Percentiles rank a stretch among this genome's conserved stretches.
Conservation (phyloP, 2,797 vertebrate species). For the Argya squamiceps region DNA sequence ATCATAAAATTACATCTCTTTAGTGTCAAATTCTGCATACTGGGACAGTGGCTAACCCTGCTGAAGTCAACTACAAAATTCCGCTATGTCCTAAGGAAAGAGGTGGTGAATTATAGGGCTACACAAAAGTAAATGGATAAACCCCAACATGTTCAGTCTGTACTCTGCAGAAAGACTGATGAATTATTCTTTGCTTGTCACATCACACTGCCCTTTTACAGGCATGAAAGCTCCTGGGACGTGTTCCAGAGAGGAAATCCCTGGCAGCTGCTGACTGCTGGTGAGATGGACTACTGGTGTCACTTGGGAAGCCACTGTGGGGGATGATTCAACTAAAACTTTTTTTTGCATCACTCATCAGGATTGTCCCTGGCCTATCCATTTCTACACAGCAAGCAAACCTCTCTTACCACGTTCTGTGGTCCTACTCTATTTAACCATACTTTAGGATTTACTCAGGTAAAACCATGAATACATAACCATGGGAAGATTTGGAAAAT, state of each 20-base stretch:
- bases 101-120: neutral
- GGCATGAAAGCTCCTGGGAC: neutral
- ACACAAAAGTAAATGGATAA: neutral
- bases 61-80: neutral
- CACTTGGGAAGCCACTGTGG: neutral
- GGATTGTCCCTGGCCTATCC: neutral
- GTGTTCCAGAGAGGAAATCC: neutral
- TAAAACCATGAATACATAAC: neutral
- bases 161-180: neutral
- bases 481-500: neutral
- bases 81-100: neutral
- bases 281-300: neutral
- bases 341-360: neutral
- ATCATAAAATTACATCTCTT: neutral
- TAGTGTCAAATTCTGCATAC: neutral
- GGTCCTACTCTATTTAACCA: neutral
- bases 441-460: neutral
- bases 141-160: neutral
- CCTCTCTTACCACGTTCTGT: neutral
- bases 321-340: neutral
- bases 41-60: neutral
- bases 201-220: constrained; percentile 1
- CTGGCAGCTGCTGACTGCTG: neutral
- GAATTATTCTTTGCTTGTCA: constrained; percentile 8
- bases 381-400: neutral